Percentiles rank a stretch among this genome's conserved stretches.
phyloP scores from a whole-genome alignment of 2,113 vertebrate genomes.

The Limanda limanda region DNA sequence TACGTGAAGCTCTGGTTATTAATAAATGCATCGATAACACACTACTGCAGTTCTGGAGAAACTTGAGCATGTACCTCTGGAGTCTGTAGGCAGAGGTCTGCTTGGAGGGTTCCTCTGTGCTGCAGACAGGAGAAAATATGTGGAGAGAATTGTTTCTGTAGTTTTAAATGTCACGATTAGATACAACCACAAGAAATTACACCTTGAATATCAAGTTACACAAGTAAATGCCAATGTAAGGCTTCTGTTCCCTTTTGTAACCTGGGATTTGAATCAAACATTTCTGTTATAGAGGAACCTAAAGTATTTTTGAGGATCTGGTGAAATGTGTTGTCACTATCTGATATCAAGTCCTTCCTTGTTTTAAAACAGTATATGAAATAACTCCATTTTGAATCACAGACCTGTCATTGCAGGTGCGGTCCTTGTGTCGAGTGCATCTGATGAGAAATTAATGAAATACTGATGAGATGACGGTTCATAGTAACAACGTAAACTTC shows the following conservation, averaged over 20 bases:
- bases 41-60: background rate
- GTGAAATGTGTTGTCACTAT: background rate
- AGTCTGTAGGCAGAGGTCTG: slow-evolving; percentile 27
- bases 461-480: no score
- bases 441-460: slow-evolving; percentile 21
- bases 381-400: slow-evolving; percentile 17
- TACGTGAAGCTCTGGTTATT: background rate
- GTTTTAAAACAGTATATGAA: background rate
- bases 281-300: slow-evolving; percentile 7
- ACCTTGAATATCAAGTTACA: background rate
- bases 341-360: background rate
- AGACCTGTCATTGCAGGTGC: slow-evolving; percentile 58
- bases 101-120: slow-evolving; percentile 36
- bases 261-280: background rate
- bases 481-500: no score
- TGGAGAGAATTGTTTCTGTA: background rate
- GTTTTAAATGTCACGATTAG: background rate
- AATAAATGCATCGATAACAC: background rate
- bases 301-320: slow-evolving; percentile 46
- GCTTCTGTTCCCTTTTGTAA: slow-evolving; percentile 1
- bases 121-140: slow-evolving; percentile 28
- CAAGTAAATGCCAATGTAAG: background rate
- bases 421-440: slow-evolving; percentile 40
- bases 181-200: background rate
- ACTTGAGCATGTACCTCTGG: slow-evolving; percentile 50